These are phyloP conservation scores for Anguilla obscura DNA, from an alignment of 2,797 vertebrate genomes.

Conservation along the genomic window DNA sequence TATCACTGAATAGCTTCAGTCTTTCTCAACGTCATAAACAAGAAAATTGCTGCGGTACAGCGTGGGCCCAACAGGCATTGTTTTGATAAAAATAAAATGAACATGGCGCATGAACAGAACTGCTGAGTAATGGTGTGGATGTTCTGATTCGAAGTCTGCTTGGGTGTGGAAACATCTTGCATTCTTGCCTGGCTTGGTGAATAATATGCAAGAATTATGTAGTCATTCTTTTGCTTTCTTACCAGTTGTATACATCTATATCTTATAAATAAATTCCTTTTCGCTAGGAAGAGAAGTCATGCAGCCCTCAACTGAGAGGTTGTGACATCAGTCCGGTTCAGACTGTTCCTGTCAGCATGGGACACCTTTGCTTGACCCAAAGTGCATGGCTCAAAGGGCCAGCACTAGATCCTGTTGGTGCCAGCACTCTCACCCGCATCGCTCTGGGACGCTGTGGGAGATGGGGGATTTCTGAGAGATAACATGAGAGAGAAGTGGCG, in stretches of 20 bases:
- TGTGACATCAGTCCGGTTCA: background rate
- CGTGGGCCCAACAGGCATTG: background rate
- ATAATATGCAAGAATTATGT: background rate
- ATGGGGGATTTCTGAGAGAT: background rate
- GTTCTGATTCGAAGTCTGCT: background rate
- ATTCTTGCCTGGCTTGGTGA: background rate
- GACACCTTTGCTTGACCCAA: background rate
- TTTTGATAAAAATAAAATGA: background rate
- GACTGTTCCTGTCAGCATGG: no score
- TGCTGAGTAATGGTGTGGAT: background rate
- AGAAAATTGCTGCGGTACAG: background rate
- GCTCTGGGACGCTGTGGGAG: background rate
- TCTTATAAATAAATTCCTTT: background rate
- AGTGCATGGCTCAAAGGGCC: background rate
- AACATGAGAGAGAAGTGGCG: background rate
- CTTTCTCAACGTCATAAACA: background rate
- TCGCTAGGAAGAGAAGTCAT: background rate
- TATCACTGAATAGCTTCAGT: slow-evolving; percentile 11
- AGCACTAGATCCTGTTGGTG: background rate
- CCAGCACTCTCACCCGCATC: background rate
- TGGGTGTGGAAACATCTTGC: background rate
- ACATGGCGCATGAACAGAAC: slow-evolving; percentile 1
- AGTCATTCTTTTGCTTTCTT: background rate
- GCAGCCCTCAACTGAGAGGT: background rate
- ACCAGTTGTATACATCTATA: background rate